Evolutionary conservation across 2,113 vertebrate species (phyloP).

Genomic region (Podiceps cristatus): DNA sequence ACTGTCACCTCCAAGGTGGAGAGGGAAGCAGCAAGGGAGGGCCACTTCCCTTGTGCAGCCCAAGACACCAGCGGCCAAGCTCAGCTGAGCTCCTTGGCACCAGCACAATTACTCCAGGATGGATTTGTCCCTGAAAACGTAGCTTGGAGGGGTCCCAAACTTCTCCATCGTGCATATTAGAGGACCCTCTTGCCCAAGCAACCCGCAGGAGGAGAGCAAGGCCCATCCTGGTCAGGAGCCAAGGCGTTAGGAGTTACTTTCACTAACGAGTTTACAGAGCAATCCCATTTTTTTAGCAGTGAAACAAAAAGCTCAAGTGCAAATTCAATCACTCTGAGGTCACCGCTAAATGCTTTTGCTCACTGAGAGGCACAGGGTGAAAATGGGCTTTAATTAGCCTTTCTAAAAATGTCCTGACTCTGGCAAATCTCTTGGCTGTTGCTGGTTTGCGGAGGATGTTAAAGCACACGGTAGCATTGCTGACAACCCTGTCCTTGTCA

Average conservation of each 20-base stretch:
- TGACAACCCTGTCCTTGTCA: background rate
- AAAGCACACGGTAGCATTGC: background rate
- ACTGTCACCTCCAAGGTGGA: background rate
- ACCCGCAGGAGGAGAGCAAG: background rate
- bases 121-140: background rate
- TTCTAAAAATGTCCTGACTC: constrained; percentile 44
- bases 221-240: background rate
- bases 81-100: background rate
- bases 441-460: background rate
- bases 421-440: background rate
- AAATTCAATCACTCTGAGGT: constrained; percentile 29
- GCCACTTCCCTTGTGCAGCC: rapidly evolving
- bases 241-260: constrained; percentile 19
- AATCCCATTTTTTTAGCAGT: constrained; percentile 53
- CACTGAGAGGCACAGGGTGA: background rate
- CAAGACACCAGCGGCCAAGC: background rate
- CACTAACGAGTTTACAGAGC: constrained; percentile 30
- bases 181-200: background rate
- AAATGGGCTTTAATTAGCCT: constrained; percentile 55
- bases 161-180: background rate
- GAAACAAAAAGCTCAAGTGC: constrained; percentile 29
- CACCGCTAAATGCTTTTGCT: constrained; percentile 1
- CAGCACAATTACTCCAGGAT: background rate
- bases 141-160: background rate
- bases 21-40: background rate